Evolutionary conservation across 2,113 vertebrate genomes (phyloP).

Genomic region (Lycaon pictus): DNA sequence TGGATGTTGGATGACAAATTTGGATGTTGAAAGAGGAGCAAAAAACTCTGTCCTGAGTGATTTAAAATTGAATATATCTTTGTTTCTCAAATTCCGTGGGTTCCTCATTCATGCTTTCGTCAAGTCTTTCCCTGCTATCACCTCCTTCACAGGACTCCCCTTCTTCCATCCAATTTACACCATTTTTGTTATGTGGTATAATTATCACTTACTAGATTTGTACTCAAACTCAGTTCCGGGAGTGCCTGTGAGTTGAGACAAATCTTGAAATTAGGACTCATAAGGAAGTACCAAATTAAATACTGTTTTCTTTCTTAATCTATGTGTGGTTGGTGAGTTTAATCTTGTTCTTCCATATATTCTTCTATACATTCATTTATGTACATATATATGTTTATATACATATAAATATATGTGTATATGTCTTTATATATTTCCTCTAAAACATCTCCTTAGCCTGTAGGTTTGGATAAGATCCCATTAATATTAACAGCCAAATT

Average conservation of each 20-base stretch:
- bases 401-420: not conserved
- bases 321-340: not conserved
- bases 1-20: not conserved
- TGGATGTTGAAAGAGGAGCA: not conserved
- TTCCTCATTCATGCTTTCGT: not conserved
- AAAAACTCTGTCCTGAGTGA: not conserved
- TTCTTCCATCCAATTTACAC: not conserved
- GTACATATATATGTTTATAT: too few species aligned
- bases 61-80: not conserved
- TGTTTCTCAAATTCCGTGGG: not conserved
- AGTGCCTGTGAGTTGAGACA: not conserved
- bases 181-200: not conserved
- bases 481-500: not conserved
- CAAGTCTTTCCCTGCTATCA: not conserved
- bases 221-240: not conserved
- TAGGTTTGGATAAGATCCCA: not conserved
- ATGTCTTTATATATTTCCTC: not conserved
- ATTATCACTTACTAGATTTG: not conserved
- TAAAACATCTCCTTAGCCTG: not conserved
- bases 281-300: not conserved
- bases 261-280: not conserved
- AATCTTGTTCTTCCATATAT: not conserved
- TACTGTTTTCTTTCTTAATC: not conserved
- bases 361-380: not conserved
- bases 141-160: not conserved